Evolutionary conservation across 2,797 vertebrate species (phyloP).

Genomic region (Etheostoma nigrum): DNA sequence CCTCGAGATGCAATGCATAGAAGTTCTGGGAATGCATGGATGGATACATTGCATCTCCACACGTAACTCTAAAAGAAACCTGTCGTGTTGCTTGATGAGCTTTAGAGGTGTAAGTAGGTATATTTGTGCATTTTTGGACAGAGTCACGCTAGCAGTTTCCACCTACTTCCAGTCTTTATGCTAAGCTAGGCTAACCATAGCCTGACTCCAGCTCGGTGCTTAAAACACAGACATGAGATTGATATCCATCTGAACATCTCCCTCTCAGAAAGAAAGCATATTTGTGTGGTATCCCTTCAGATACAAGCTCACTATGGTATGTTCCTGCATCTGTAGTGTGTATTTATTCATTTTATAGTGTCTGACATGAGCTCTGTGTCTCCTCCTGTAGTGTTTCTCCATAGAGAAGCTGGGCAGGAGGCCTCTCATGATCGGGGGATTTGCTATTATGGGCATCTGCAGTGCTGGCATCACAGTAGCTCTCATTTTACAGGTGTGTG

Average conservation of each 20-base stretch:
- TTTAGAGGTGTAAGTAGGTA: too few species aligned
- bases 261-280: neutral
- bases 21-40: too few species aligned
- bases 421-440: constrained; percentile 90
- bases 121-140: neutral
- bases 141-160: neutral
- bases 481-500: constrained; percentile 89
- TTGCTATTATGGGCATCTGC: constrained; percentile 90
- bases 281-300: too few species aligned
- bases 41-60: too few species aligned
- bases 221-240: neutral
- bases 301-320: neutral
- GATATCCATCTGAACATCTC: neutral
- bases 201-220: neutral
- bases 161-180: neutral
- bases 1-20: too few species aligned
- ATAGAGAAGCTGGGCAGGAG: constrained; percentile 92
- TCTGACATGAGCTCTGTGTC: constrained; percentile 8
- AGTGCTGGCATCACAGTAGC: constrained; percentile 89
- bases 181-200: neutral
- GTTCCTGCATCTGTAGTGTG: neutral
- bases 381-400: constrained; percentile 87
- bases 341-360: neutral
- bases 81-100: too few species aligned
- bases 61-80: too few species aligned